Evolutionary conservation across 2,888 invertebrate species (phyloP).

Genomic region (Chrysolina americana): DNA sequence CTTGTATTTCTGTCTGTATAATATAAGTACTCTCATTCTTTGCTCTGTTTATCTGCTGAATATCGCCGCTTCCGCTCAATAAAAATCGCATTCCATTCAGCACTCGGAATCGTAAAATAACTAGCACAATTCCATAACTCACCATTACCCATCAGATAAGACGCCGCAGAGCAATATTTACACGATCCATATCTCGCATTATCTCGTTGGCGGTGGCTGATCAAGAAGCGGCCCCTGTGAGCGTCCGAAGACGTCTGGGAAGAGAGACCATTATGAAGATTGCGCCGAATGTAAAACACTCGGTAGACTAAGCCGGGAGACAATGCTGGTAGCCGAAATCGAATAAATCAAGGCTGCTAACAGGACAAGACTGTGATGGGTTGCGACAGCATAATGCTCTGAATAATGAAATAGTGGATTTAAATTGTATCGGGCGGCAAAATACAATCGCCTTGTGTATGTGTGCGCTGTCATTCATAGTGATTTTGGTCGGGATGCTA

Average conservation of each 20-base stretch:
- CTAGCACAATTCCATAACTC: slow-evolving; percentile 30
- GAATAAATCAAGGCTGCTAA: slow-evolving; percentile 68
- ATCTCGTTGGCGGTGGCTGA: slow-evolving; percentile 35
- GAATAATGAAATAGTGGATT: slow-evolving; percentile 68
- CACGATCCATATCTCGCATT: slow-evolving; percentile 39
- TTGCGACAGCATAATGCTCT: slow-evolving; percentile 66
- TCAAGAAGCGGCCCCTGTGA: slow-evolving; percentile 41
- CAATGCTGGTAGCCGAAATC: slow-evolving; percentile 65
- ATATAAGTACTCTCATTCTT: too few relatives aligned
- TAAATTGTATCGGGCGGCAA: slow-evolving; percentile 66
- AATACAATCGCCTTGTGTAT: slow-evolving; percentile 55
- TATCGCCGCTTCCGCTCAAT: slow-evolving; percentile 8
- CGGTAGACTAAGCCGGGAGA: slow-evolving; percentile 53
- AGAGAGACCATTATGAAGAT: slow-evolving; percentile 58
- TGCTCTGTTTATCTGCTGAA: not conserved
- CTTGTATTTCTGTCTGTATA: too few relatives aligned
- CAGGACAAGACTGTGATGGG: slow-evolving; percentile 66
- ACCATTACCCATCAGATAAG: slow-evolving; percentile 32
- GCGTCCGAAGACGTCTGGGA: slow-evolving; percentile 47
- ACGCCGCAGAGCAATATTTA: slow-evolving; percentile 33
- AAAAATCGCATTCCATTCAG: slow-evolving; percentile 18
- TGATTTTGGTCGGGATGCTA: slow-evolving; percentile 53
- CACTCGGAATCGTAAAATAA: slow-evolving; percentile 17
- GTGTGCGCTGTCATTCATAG: slow-evolving; percentile 61
- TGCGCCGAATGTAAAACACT: slow-evolving; percentile 59